phyloP scores from a whole-genome alignment of 2,113 vertebrate genomes.

The Nansenia antarctica region DNA sequence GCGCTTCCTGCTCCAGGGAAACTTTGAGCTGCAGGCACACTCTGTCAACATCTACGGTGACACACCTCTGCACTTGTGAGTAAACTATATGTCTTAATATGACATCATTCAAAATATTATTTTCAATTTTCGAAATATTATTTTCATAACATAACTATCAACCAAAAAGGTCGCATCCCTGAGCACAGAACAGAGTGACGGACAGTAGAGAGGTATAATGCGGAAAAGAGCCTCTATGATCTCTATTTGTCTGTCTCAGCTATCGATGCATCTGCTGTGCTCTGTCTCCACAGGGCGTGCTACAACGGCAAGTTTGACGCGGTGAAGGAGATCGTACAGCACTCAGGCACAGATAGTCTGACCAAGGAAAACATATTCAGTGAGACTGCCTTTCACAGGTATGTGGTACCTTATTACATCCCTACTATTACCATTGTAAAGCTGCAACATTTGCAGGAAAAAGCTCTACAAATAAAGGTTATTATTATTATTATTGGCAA shows the following conservation, averaged over 20 bases:
- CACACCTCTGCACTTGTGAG: constrained; percentile 90
- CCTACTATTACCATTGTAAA: not conserved
- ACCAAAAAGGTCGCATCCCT: too few species aligned
- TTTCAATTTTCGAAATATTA: too few species aligned
- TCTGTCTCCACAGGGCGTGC: constrained; percentile 79
- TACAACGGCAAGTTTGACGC: constrained; percentile 89
- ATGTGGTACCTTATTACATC: not conserved
- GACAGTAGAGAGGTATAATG: too few species aligned
- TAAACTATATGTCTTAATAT: constrained; percentile 30
- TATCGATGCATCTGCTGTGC: not conserved
- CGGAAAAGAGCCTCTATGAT: not conserved
- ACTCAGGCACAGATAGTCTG: constrained; percentile 88
- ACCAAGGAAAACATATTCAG: constrained; percentile 96
- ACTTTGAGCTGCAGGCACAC: constrained; percentile 83
- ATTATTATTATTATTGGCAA: too few species aligned
- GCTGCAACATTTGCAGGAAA: too few species aligned
- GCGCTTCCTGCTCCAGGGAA: constrained; percentile 83
- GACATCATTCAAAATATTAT: too few species aligned
- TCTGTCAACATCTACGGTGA: constrained; percentile 94
- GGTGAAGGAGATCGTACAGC: constrained; percentile 86
- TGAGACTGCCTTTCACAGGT: constrained; percentile 94
- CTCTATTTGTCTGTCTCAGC: not conserved
- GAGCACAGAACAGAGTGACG: too few species aligned
- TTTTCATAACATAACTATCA: too few species aligned
- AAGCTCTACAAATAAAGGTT: too few species aligned